These are phyloP conservation scores for Styela plicata DNA, from an alignment of 23 tunicate genomes.

Conservation along the genomic window DNA sequence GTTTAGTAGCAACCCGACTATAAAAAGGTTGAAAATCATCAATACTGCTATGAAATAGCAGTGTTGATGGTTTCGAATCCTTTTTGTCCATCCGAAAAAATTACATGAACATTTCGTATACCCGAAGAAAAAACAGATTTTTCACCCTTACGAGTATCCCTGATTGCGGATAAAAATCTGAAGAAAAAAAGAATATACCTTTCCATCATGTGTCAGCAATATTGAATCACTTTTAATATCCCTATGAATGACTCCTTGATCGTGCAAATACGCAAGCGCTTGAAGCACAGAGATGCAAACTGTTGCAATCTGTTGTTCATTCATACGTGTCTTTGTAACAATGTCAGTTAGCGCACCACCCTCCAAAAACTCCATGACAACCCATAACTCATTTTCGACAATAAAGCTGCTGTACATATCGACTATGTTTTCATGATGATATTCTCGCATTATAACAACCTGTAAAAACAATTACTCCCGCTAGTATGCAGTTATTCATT, in stretches of 20 bases:
- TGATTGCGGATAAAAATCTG: background rate
- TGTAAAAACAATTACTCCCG: too few species aligned
- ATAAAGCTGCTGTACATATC: conserved; percentile 96
- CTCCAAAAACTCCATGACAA: conserved; percentile 96
- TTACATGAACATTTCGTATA: too few species aligned
- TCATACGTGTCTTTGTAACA: conserved; percentile 84
- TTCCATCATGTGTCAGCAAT: conserved; percentile 60
- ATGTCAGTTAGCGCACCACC: conserved; percentile 96
- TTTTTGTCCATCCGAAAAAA: too few species aligned
- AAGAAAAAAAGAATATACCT: conserved; percentile 32
- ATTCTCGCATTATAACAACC: conserved; percentile 97
- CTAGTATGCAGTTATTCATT: too few species aligned
- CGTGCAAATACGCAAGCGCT: conserved; percentile 87
- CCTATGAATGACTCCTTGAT: conserved; percentile 89
- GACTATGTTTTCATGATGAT: conserved; percentile 93
- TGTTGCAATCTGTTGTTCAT: conserved; percentile 95
- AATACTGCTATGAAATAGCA: too few species aligned
- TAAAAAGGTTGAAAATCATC: too few species aligned
- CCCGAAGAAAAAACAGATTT: too few species aligned
- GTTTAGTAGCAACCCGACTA: too few species aligned
- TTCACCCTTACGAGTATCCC: background rate
- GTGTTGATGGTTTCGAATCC: too few species aligned
- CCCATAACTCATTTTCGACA: conserved; percentile 96
- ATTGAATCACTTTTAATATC: conserved; percentile 98
- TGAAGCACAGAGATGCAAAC: conserved; percentile 85